These are phyloP conservation scores for Ceyx margarethae DNA, from an alignment of 2,113 vertebrate genomes.

Conservation along the genomic window DNA sequence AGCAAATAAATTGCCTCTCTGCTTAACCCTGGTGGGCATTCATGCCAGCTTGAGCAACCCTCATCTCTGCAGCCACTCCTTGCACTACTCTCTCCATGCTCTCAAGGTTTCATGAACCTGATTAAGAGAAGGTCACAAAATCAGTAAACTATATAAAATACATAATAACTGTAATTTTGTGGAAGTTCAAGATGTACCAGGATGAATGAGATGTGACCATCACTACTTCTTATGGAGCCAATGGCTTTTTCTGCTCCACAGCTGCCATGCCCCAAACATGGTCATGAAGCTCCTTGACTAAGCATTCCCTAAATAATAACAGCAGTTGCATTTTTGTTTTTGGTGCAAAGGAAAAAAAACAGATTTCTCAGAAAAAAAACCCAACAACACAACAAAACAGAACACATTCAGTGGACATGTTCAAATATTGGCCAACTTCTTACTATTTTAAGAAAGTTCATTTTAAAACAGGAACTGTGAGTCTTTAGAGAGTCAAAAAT, in stretches of 20 bases:
- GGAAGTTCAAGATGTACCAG: background rate
- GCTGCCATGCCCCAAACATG: background rate
- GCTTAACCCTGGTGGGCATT: background rate
- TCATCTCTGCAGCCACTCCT: background rate
- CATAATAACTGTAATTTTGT: background rate
- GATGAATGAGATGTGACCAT: background rate
- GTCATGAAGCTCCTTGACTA: background rate
- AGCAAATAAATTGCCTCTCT: background rate
- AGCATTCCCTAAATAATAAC: background rate
- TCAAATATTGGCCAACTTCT: background rate
- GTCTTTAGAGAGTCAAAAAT: background rate
- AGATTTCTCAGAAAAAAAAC: background rate
- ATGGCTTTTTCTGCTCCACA: background rate
- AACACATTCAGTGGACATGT: too few relatives aligned
- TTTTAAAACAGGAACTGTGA: background rate
- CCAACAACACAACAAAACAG: background rate
- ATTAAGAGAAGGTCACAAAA: background rate
- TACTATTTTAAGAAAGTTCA: background rate
- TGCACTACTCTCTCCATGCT: background rate
- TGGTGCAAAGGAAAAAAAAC: background rate
- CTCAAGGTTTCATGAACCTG: background rate
- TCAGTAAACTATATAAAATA: background rate
- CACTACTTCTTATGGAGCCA: background rate
- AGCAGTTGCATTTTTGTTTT: background rate
- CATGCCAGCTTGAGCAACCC: background rate